Evolutionary conservation across 2,888 invertebrate species (phyloP).

Genomic region (Lypha dubia): DNA sequence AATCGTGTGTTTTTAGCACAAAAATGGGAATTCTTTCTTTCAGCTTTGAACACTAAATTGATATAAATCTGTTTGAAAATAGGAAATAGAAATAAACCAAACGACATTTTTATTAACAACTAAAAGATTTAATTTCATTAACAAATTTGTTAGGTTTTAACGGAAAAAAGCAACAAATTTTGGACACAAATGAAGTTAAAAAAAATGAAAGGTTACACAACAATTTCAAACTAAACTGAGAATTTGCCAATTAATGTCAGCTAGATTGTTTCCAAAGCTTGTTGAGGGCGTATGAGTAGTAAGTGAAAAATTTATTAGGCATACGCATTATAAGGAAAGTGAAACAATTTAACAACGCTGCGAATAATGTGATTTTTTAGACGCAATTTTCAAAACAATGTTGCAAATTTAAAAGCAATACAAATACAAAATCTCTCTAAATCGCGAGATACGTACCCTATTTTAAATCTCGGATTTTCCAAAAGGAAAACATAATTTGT

Average conservation of each 20-base stretch:
- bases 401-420: no score
- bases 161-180: not conserved
- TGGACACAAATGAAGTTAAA: not conserved
- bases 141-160: not conserved
- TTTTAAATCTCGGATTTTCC: no score
- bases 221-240: not conserved
- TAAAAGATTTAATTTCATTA: not conserved
- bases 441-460: no score
- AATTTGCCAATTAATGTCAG: not conserved
- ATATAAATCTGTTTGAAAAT: not conserved
- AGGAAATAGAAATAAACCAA: not conserved
- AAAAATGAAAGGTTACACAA: not conserved
- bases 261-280: not conserved
- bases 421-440: no score
- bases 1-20: not conserved
- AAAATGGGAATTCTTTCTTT: not conserved
- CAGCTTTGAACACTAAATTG: conserved; percentile 1
- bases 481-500: no score
- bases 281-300: not conserved
- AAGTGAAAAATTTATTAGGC: not conserved
- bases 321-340: not conserved
- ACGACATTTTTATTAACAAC: not conserved
- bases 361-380: no score
- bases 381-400: no score
- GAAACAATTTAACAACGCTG: no score